Percentiles rank a stretch among this genome's conserved stretches.
phyloP scores from a whole-genome alignment of 2,113 vertebrate genomes.

The Cyprinus carpio region DNA sequence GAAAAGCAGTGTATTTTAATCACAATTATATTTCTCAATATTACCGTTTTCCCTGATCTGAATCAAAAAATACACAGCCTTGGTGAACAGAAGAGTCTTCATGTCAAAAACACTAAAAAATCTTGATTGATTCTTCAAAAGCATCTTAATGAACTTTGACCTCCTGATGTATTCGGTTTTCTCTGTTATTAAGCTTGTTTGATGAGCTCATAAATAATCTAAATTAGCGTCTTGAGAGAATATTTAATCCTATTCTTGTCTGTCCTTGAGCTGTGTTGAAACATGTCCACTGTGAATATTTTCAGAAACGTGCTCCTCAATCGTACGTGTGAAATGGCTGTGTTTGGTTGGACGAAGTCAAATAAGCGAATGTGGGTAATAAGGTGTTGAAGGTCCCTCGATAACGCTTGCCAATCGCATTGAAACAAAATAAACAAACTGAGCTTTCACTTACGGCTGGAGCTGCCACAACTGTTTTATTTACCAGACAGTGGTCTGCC shows the following conservation, averaged over 20 bases:
- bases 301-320: constrained; percentile 30
- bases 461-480: constrained; percentile 61
- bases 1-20: too few relatives aligned
- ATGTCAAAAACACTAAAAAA: too few relatives aligned
- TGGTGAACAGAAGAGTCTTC: too few relatives aligned
- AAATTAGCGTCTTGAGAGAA: constrained; percentile 11
- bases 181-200: too few relatives aligned
- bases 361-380: constrained; percentile 58
- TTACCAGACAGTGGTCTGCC: constrained; percentile 71
- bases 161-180: too few relatives aligned
- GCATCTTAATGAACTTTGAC: too few relatives aligned
- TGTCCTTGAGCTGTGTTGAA: constrained; percentile 18
- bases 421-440: constrained; percentile 60
- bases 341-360: constrained; percentile 54
- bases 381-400: constrained; percentile 62
- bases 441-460: constrained; percentile 55
- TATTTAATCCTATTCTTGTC: constrained; percentile 11
- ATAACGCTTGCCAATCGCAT: constrained; percentile 57
- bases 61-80: too few relatives aligned
- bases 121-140: too few relatives aligned
- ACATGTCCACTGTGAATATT: constrained; percentile 44
- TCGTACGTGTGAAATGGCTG: constrained; percentile 34
- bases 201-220: background rate
- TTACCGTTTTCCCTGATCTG: too few relatives aligned
- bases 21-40: too few relatives aligned